These are phyloP conservation scores for Drosophila kepulauana DNA, from an alignment of 1,140 invertebrate genomes.

Conservation along the genomic window DNA sequence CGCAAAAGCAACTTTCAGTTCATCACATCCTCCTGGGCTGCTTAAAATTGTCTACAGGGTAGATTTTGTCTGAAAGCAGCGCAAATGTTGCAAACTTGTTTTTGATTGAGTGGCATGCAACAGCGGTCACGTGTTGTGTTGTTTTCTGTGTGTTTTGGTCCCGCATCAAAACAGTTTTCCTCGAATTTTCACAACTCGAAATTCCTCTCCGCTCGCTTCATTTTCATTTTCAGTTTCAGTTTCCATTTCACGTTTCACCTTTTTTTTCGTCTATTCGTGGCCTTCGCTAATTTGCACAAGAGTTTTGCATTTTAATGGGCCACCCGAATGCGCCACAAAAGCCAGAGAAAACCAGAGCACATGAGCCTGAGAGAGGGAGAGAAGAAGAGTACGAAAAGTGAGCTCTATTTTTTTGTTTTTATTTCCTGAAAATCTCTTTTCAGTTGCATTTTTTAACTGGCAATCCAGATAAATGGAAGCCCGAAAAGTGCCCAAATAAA, in stretches of 20 bases:
- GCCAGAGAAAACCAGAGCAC: not conserved
- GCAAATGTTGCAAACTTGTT: slow-evolving; percentile 35
- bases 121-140: slow-evolving; percentile 24
- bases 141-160: not conserved
- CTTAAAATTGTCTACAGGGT: not conserved
- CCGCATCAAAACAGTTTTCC: slow-evolving; percentile 8
- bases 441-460: slow-evolving; percentile 28
- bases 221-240: slow-evolving; percentile 21
- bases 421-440: slow-evolving; percentile 41
- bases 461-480: slow-evolving; percentile 25
- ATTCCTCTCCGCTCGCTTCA: slow-evolving; percentile 3
- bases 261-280: slow-evolving; percentile 1
- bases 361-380: not conserved
- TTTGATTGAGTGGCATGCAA: slow-evolving; percentile 52
- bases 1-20: not conserved
- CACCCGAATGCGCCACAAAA: slow-evolving; percentile 8
- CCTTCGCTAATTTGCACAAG: slow-evolving; percentile 58
- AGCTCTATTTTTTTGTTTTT: slow-evolving; percentile 18
- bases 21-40: not conserved
- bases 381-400: not conserved
- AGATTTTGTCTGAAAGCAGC: not conserved
- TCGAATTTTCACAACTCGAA: not conserved
- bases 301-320: slow-evolving; percentile 62
- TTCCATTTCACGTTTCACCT: slow-evolving; percentile 11
- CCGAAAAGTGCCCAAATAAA: slow-evolving; percentile 11